Evolutionary conservation across 2,888 invertebrate genomes (phyloP), one percentile per base, ranked within the genome.

Genomic region (Holacanthella duospinosa): DNA sequence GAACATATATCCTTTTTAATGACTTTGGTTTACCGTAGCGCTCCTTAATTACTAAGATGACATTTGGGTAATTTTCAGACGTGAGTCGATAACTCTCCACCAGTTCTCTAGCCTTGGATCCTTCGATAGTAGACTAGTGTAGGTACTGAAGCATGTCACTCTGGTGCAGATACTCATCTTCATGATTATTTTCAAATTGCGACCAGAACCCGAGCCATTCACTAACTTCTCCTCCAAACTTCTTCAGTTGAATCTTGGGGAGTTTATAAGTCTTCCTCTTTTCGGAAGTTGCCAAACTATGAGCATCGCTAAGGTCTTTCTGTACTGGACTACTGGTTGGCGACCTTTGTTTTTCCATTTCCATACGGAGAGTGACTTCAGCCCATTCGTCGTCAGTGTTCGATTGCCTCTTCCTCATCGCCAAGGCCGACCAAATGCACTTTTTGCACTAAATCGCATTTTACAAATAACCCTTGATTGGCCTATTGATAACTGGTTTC

Each of bases 81-180:
- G 57, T 57, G 3, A 21, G 6, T 4, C 29, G 57, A 36, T 29
- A 57, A 28, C 29, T 28, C 6, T 29, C 24, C 4, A 57, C 36
- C 19, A 57, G 4, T 21, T 36, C 43, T 19, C 19, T 12, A 19
- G 48, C 48, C 36, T 27, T 55, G 9, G 55, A 16, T 4, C 24
- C 27, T 9, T 24, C 26, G 16, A 24, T 27, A 26, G 27, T 36
- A 16, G 9, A 36, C 43, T 36, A n/a, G 24, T 19, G 4, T 2
- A 59, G 27, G 16, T 59, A 59, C 44, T 59, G 59, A 19, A 59
- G 44, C 16, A 44, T 59, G 44, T 59, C 59, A n/a, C 48, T 59
- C 24, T 43, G 3, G 48, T 28, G 26, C 1, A 60, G 60, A 28
- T 19, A 4, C 6, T 1, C 21, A 60, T 60, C 60, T 43, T 60